These are phyloP conservation scores for Prionace glauca DNA, from an alignment of 2,797 vertebrate species.

Conservation along the genomic window DNA sequence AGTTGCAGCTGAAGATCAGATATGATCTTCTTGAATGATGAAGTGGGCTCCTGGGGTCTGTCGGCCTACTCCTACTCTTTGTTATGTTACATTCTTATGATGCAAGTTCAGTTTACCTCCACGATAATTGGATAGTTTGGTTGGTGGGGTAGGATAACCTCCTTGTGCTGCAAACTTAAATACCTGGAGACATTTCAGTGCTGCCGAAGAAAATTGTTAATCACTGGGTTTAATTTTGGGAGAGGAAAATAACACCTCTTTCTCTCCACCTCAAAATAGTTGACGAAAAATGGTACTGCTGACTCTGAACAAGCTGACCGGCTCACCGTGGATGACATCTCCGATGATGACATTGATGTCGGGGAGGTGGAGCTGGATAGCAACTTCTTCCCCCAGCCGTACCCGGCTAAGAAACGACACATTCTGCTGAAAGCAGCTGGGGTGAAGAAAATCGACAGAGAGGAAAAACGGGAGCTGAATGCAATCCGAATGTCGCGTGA, in stretches of 20 bases:
- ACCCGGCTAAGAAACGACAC: slow-evolving; percentile 75
- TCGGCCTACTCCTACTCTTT: neutral
- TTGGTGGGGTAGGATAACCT: neutral
- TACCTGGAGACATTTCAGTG: neutral
- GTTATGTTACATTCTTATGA: neutral
- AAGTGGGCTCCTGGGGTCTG: neutral
- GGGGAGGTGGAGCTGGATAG: slow-evolving; percentile 67
- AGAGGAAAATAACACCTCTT: neutral
- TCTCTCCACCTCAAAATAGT: slow-evolving; percentile 52
- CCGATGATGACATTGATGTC: slow-evolving; percentile 73
- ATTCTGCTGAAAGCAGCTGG: slow-evolving; percentile 78
- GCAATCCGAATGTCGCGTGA: slow-evolving; percentile 81
- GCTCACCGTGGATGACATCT: slow-evolving; percentile 76
- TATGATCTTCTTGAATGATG: neutral
- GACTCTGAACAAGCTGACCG: slow-evolving; percentile 69
- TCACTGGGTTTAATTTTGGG: neutral
- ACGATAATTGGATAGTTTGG: neutral
- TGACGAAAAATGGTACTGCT: slow-evolving; percentile 73
- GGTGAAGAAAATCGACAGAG: slow-evolving; percentile 86
- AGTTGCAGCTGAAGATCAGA: neutral
- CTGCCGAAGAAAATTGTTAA: too few species aligned
- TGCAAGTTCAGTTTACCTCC: neutral
- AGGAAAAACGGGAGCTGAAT: slow-evolving; percentile 87
- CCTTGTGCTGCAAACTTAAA: neutral
- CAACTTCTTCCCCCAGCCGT: slow-evolving; percentile 80